Base-by-base conservation (phyloP, 1,140 invertebrate genomes). In the Pogonognathellus flavescens region DNA sequence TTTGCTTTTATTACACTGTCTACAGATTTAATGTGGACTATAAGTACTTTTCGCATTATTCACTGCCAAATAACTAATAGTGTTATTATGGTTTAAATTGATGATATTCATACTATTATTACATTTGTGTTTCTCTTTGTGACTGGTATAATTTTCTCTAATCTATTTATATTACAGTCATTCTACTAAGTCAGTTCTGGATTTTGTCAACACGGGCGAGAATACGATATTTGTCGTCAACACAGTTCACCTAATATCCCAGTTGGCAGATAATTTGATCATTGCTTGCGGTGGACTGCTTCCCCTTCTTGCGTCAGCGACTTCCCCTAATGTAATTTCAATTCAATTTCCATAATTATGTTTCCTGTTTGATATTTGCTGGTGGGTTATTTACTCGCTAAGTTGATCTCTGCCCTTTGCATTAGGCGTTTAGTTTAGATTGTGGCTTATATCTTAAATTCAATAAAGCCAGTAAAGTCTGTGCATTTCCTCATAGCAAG, bases 201-300 rank as follows among this genome's bases (percentile, higher is more conserved):
- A 99, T 92, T 99, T 99, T 93, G 97, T 99, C 59, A 99, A 99
- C 91, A 96, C 95, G 91, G 95, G 95, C 89, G 97, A 99, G 90
- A 99, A 99, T 92, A 97, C 97, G 84, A 98, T 99, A 87, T 99
- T 99, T 91, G 98, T 99, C 85, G 97, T 99, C 13, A 99, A 99
- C 92, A 98, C 98, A 0, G 97, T 99, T 76, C 98, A 99, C 92
- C 93, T 99, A 89, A 99, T 99, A 90, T 99, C 98, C 9, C 98
- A 99, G 92, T 93, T 99, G 83, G 96, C 97, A 18, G 99, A 99
- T 91, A 99, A 99, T 92, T 93, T 99, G 76, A 99, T 99, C 88
- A 99, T 99, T 88, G 98, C 98, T 76, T 99, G 98, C 91, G 99
- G 99, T 66, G 99, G 99, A 55, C 92, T 99, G 18, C 92, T 99